Base-by-base conservation (phyloP, 2,888 invertebrate genomes). In the Acronicta alni region DNA sequence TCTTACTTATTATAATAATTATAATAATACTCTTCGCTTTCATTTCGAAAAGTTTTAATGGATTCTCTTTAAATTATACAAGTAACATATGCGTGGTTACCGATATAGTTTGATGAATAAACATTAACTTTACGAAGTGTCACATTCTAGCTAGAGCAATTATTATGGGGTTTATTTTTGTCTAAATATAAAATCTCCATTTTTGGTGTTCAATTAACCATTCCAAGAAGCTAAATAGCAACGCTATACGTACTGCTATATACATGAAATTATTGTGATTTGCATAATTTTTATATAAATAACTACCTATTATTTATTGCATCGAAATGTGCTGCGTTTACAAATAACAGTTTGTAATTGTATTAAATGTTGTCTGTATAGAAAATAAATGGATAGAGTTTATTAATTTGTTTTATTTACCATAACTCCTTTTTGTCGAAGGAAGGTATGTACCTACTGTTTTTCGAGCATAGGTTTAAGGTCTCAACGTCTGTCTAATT, bases 121-220 rank as follows among this genome's bases (percentile, higher is more conserved):
- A 30, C 26, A 9, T 9, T 3, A 5, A 23, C 9, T 47, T 43
- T 12, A 14, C 6, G 18, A 57, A 32, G 32, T 48, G 23, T 48
- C 37, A 41, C 46, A 59, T 68, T 56, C 44, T 49, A 38, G 17
- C 52, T 17, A 18, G 39, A 30, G 56, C 37, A 39, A 61, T 43
- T 55, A 61, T 54, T 55, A 41, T 56, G 65, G 70, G 63, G 78
- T 74, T 81, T 80, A 70, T 76, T 76, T 77, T 79, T 80, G 44
- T 79, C 16, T 62, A 67, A 70, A 59, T 69, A 69, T 69, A 57
- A 67, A 74, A 74, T 72, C 64, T 77, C 64, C 58, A 80, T 62
- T 80, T 81, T 80, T 73, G 75, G 75, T 80, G 79, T 83, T 81
- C 68, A 80, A 75, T 84, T 80, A 87, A 86, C 81, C 89, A 89